Percentiles rank a stretch among this genome's conserved stretches.
These are phyloP conservation scores for Spinus pinus DNA, from an alignment of 2,797 vertebrate genomes.

Conservation along the genomic window DNA sequence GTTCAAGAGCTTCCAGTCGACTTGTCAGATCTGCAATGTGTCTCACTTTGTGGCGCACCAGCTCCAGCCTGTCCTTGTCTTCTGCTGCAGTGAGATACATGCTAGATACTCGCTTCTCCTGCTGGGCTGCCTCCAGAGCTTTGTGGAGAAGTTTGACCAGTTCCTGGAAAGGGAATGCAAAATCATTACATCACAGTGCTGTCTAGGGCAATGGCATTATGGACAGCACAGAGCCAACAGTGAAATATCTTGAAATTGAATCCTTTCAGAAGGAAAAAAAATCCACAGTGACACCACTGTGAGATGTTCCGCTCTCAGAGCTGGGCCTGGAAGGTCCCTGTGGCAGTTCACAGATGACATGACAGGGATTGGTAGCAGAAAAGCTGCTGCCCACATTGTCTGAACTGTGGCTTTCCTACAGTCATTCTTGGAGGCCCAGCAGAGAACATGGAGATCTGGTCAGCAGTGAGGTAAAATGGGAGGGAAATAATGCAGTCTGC, in stretches of 20 bases:
- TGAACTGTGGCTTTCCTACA: background rate
- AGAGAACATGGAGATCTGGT: background rate
- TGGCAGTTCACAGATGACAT: background rate
- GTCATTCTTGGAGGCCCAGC: background rate
- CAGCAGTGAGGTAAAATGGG: background rate
- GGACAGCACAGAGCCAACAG: background rate
- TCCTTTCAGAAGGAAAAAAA: background rate
- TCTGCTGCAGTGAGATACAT: slow-evolving; percentile 79
- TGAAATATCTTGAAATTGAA: background rate
- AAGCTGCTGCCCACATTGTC: background rate
- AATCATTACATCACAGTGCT: background rate
- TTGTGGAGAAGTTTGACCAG: slow-evolving; percentile 90
- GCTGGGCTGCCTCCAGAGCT: slow-evolving; percentile 88
- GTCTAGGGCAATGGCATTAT: background rate
- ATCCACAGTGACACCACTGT: background rate
- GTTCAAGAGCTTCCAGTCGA: slow-evolving; percentile 73
- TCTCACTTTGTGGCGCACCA: slow-evolving; percentile 88
- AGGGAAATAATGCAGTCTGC: background rate
- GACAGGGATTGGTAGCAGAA: background rate
- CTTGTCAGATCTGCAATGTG: slow-evolving; percentile 77
- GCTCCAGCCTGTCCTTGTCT: slow-evolving; percentile 87
- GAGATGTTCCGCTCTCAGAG: background rate
- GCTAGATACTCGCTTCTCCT: slow-evolving; percentile 86
- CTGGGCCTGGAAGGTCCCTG: background rate
- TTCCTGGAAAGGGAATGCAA: slow-evolving; percentile 75